Conservation (phyloP, 1,140 invertebrate genomes). For the Drosophila kurseongensis region DNA sequence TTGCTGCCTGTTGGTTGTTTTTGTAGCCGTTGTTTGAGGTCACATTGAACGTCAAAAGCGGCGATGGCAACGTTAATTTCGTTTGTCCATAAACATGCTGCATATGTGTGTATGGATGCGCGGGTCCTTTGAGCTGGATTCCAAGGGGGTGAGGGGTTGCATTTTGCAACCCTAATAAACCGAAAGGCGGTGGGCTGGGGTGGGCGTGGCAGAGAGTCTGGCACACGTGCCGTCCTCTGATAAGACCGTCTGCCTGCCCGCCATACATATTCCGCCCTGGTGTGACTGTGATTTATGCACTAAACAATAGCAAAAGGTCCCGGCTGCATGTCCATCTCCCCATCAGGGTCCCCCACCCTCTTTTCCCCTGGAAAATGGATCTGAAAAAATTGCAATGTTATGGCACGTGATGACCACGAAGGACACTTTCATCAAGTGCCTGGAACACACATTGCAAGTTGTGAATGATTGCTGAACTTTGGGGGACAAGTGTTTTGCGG, state of each 20-base stretch:
- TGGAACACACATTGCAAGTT: conserved; percentile 1
- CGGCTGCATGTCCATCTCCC: conserved; percentile 17
- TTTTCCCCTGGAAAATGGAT: neutral
- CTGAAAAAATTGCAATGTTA: conserved; percentile 41
- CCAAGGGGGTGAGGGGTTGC: conserved; percentile 23
- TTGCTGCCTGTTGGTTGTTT: conserved; percentile 32
- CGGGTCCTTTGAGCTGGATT: neutral
- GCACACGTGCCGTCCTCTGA: conserved; percentile 70
- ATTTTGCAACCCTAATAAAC: conserved; percentile 79
- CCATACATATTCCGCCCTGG: conserved; percentile 2
- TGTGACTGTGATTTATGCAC: conserved; percentile 76
- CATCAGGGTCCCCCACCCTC: neutral
- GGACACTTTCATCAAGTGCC: conserved; percentile 53
- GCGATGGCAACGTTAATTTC: conserved; percentile 72
- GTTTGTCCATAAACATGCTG: conserved; percentile 79
- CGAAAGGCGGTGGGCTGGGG: neutral
- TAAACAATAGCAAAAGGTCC: conserved; percentile 60
- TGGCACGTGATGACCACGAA: conserved; percentile 52
- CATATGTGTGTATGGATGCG: conserved; percentile 53
- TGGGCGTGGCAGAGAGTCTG: conserved; percentile 32
- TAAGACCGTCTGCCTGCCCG: conserved; percentile 29
- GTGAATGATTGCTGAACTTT: conserved; percentile 3
- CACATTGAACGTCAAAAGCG: conserved; percentile 77
- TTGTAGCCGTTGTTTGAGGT: conserved; percentile 64
- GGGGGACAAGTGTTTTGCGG: too few relatives aligned